Conservation (phyloP, 2,797 vertebrate genomes). For the Pseudomugil gertrudae region DNA sequence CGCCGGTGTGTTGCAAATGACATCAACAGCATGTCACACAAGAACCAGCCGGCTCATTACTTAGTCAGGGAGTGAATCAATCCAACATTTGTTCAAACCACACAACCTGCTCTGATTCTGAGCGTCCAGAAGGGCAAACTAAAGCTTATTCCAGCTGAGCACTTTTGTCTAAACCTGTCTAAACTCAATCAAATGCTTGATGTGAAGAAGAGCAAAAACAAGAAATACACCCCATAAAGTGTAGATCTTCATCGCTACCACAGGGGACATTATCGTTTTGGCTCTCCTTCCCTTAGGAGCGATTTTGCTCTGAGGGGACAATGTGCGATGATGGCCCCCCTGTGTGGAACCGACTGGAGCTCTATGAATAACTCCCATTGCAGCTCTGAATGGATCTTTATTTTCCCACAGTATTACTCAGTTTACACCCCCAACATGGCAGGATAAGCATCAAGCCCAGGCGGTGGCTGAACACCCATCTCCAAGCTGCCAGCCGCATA, state of each 20-base stretch:
- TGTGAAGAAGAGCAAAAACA: no score
- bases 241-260: conserved; percentile 19
- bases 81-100: conserved; percentile 17
- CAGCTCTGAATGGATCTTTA: conserved; percentile 71
- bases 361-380: conserved; percentile 74
- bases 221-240: neutral
- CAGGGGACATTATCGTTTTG: conserved; percentile 11
- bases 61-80: conserved; percentile 5
- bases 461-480: conserved; percentile 45
- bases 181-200: no score
- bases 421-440: conserved; percentile 69
- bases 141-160: neutral
- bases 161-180: conserved; percentile 13
- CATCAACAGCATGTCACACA: conserved; percentile 7
- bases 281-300: conserved; percentile 26
- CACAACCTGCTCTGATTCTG: conserved; percentile 9
- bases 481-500: conserved; percentile 44
- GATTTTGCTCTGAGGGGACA: conserved; percentile 45
- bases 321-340: conserved; percentile 66
- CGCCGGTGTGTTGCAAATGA: neutral
- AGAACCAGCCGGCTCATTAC: neutral
- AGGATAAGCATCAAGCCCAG: conserved; percentile 60
- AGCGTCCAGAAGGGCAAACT: neutral
- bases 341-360: conserved; percentile 57
- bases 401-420: conserved; percentile 79